Evolutionary conservation across 2,113 vertebrate genomes (phyloP), one percentile per base, ranked within the genome.

Genomic region (Phaethon lepturus): DNA sequence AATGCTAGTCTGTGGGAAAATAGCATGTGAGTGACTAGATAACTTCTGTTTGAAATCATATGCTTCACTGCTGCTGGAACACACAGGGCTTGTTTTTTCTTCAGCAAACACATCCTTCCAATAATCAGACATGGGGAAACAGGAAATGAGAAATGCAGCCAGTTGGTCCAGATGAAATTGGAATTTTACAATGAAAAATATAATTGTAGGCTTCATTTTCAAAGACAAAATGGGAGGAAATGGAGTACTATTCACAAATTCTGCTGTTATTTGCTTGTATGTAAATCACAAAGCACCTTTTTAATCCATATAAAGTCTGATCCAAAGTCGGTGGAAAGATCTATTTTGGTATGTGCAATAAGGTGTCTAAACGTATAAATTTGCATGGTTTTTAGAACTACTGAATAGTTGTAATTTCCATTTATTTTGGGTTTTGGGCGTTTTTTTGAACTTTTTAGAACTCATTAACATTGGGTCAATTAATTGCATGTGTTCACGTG

Each of bases 141-240:
- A 66, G 82, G 74, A 93, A 92, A 92, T 83, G n/a, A 95, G 56
- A 93, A 85, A 76, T 33, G 2, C 58, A 93, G 24, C 8, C 50
- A 68, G 50, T 69, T 89, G 79, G 45, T 17, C 45, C 24, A 64
- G 55, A 88, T 64, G 31, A 92, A 93, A 92, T 26, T 52, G n/a
- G 44, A 77, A 75, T 80, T 95, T 86, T 93, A 18, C 44, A 79
- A 62, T 44, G 17, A 69, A n/a, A 60, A 75, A 88, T 71, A 82
- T 28, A 83, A 88, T 81, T 13, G n/a, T 24, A 93, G 85, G 76
- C 12, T 78, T 75, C 24, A n/a, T 91, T 93, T 95, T 91, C 26
- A 69, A 89, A 75, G 19, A 17, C 35, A 45, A 59, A 58, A 31
- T 35, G 13, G 31, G 15, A 95, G 31, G 45, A 91, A 95, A 83